Percentiles rank a stretch among this genome's conserved stretches.
phyloP scores from a whole-genome alignment of 2,113 vertebrate genomes.

The Myodes glareolus region DNA sequence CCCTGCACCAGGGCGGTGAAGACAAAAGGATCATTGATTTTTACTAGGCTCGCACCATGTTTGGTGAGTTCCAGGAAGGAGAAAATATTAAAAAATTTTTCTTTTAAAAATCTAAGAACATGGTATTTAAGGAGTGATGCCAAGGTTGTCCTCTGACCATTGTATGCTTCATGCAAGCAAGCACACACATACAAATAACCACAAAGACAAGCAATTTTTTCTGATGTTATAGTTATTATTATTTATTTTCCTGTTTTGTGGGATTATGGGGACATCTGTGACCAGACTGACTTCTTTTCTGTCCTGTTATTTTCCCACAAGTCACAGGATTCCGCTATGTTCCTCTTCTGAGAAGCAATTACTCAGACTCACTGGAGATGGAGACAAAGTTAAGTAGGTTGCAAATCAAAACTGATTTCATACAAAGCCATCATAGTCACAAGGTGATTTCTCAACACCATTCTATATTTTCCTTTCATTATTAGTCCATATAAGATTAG shows the following conservation, averaged over 20 bases:
- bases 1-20: background rate
- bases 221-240: background rate
- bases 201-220: background rate
- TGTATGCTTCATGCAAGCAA: background rate
- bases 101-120: background rate
- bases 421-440: conserved; percentile 23
- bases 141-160: background rate
- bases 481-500: conserved; percentile 62
- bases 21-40: no score
- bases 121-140: background rate
- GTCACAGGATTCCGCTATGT: background rate
- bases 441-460: conserved; percentile 52
- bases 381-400: conserved; percentile 41
- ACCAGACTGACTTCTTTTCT: background rate
- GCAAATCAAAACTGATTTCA: conserved; percentile 54
- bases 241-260: background rate
- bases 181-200: background rate
- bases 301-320: background rate
- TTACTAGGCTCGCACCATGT: background rate
- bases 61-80: background rate
- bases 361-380: conserved; percentile 10
- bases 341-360: conserved; percentile 15
- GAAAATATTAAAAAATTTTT: no score
- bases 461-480: conserved; percentile 67
- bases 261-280: fast-evolving